These are phyloP conservation scores for Phengaris alcon DNA, from an alignment of 2,888 invertebrate species.

Conservation along the genomic window DNA sequence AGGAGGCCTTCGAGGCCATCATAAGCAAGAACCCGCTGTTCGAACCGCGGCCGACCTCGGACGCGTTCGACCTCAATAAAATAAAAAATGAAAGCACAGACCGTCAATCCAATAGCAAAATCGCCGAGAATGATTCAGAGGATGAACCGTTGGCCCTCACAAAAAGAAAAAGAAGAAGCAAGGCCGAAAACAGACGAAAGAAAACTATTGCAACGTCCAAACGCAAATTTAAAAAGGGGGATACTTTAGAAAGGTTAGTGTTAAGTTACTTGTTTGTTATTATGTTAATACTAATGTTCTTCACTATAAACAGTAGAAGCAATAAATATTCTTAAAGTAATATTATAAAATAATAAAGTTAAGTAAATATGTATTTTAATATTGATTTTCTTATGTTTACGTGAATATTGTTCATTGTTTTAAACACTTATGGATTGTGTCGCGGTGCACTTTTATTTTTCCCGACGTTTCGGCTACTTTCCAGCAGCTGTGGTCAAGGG, in stretches of 20 bases:
- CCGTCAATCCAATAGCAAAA: constrained; percentile 11
- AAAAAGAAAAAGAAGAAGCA: constrained; percentile 56
- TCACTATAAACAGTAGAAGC: too few relatives aligned
- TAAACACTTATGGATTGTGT: too few relatives aligned
- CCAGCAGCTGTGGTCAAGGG: too few relatives aligned
- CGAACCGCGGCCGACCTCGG: constrained; percentile 41
- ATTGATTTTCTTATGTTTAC: too few relatives aligned
- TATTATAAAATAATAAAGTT: too few relatives aligned
- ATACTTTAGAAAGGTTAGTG: constrained; percentile 44
- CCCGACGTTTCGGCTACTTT: too few relatives aligned
- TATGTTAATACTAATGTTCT: too few relatives aligned
- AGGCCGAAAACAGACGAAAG: constrained; percentile 60
- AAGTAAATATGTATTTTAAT: too few relatives aligned
- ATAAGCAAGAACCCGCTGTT: constrained; percentile 66
- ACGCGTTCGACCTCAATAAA: constrained; percentile 49
- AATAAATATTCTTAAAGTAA: too few relatives aligned
- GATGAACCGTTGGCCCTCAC: constrained; percentile 64
- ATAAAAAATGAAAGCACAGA: constrained; percentile 39
- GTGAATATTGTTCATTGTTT: too few relatives aligned
- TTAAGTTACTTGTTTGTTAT: neutral
- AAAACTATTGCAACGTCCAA: constrained; percentile 45
- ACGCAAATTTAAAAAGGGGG: constrained; percentile 44
- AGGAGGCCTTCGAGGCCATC: constrained; percentile 62
- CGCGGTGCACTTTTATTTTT: too few relatives aligned
- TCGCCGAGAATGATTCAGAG: constrained; percentile 51